Conservation (phyloP, 2,113 vertebrate species). For the Athene cunicularia region DNA sequence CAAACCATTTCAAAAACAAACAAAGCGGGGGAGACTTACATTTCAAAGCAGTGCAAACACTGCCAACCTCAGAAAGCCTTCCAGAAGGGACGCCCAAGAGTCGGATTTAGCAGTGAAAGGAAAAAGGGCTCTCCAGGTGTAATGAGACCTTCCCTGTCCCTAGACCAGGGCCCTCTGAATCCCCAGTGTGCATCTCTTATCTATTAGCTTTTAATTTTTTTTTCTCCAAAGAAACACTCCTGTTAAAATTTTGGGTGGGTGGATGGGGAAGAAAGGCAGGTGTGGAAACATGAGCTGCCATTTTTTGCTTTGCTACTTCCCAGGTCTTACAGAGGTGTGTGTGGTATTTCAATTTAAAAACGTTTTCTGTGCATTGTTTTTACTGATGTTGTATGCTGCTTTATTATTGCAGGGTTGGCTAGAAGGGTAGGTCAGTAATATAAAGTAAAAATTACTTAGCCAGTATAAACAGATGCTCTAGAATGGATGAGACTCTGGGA, state of each 20-base stretch:
- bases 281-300: background rate
- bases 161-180: background rate
- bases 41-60: slow-evolving; percentile 63
- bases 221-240: slow-evolving; percentile 1
- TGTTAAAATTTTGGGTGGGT: background rate
- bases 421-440: background rate
- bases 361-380: background rate
- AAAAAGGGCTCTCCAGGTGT: slow-evolving; percentile 27
- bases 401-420: background rate
- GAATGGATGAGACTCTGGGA: background rate
- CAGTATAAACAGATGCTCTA: background rate
- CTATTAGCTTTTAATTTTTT: slow-evolving; percentile 33
- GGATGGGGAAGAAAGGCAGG: background rate
- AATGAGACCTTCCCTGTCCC: slow-evolving; percentile 23
- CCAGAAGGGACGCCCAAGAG: background rate
- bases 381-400: background rate
- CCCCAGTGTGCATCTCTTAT: background rate
- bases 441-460: background rate
- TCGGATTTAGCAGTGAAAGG: slow-evolving; percentile 65
- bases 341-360: background rate
- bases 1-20: slow-evolving; percentile 65
- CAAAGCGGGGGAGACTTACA: slow-evolving; percentile 38
- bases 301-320: background rate
- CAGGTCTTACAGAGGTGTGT: background rate
- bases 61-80: slow-evolving; percentile 38